phyloP scores from a whole-genome alignment of 2,797 vertebrate species.

The Mus spretus region DNA sequence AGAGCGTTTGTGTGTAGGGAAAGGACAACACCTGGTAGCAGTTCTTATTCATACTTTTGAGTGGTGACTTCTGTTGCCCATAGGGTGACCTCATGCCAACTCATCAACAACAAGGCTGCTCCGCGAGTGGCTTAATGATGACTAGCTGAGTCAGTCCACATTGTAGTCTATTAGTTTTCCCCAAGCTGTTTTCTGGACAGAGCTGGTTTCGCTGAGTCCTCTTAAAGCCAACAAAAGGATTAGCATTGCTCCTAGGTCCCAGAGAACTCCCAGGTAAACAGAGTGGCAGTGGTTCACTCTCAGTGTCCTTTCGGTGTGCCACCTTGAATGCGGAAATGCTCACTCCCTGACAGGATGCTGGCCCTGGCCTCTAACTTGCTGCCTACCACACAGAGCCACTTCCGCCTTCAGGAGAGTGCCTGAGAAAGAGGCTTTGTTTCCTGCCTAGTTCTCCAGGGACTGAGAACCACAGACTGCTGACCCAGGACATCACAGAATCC shows the following conservation, averaged over 20 bases:
- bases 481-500: neutral
- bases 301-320: conserved; percentile 32
- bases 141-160: conserved; percentile 53
- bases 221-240: conserved; percentile 71
- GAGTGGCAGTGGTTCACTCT: neutral
- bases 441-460: neutral
- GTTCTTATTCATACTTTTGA: neutral
- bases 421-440: conserved; percentile 71
- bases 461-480: neutral
- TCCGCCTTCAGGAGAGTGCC: neutral
- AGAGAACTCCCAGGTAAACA: conserved; percentile 39
- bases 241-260: conserved; percentile 15
- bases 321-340: conserved; percentile 63
- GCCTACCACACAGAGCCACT: conserved; percentile 14
- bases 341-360: neutral
- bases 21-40: neutral
- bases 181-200: conserved; percentile 19
- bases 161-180: neutral
- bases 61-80: neutral
- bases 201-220: conserved; percentile 25
- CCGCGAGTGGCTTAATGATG: neutral
- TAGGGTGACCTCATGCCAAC: neutral
- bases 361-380: neutral
- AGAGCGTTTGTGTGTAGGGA: neutral
- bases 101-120: neutral